Percentiles rank a stretch among this genome's conserved stretches.
These are phyloP conservation scores for Zele albiditarsus DNA, from an alignment of 2,888 invertebrate genomes.

Conservation along the genomic window DNA sequence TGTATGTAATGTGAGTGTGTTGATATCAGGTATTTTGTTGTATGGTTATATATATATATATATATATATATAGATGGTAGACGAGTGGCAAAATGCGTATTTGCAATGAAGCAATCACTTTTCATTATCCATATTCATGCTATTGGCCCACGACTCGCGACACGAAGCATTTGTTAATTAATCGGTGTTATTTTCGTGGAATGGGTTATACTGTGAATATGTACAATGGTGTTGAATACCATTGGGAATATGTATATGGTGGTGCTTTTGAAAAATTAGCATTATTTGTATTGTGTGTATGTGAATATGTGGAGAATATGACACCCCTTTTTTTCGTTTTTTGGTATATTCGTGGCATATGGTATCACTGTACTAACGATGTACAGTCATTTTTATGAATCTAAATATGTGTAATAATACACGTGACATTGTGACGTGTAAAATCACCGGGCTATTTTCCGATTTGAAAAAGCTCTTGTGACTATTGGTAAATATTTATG, in stretches of 20 bases:
- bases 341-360: too few species aligned
- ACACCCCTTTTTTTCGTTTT: too few species aligned
- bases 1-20: neutral
- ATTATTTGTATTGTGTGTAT: too few species aligned
- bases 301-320: too few species aligned
- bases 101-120: conserved; percentile 52
- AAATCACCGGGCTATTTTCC: conserved; percentile 45
- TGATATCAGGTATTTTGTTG: neutral
- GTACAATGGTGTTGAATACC: neutral
- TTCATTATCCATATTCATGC: conserved; percentile 47
- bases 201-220: conserved; percentile 35
- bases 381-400: conserved; percentile 47
- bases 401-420: conserved; percentile 27
- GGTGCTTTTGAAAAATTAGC: too few species aligned
- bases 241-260: neutral
- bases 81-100: conserved; percentile 38
- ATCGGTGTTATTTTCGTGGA: conserved; percentile 54
- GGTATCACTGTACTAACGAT: conserved; percentile 38
- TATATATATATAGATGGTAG: neutral
- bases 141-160: conserved; percentile 44
- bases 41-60: neutral
- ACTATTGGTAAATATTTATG: too few species aligned
- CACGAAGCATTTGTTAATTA: conserved; percentile 53
- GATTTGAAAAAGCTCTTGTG: conserved; percentile 24
- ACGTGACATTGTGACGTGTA: conserved; percentile 32